These are phyloP conservation scores for Cydia pomonella DNA, from an alignment of 1,140 invertebrate species.

Conservation along the genomic window DNA sequence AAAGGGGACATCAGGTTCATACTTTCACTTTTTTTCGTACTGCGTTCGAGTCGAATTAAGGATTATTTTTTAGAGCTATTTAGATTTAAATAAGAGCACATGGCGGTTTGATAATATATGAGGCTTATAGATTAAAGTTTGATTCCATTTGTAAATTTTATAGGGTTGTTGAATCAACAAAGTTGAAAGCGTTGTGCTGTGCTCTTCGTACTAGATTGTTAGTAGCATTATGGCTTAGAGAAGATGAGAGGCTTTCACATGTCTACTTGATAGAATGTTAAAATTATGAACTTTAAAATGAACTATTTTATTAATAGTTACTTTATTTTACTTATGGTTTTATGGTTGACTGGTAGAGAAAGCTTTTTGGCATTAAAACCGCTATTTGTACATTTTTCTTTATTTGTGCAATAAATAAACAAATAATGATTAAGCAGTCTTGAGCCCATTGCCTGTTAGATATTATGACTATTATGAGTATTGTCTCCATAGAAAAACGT, in stretches of 20 bases:
- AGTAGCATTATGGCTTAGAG: background rate
- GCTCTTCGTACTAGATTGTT: background rate
- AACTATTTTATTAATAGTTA: too few relatives aligned
- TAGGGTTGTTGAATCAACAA: constrained; percentile 12
- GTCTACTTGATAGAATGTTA: too few relatives aligned
- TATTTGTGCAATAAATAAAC: too few relatives aligned
- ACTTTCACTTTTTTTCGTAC: constrained; percentile 44
- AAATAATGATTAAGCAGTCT: too few relatives aligned
- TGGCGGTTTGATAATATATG: constrained; percentile 44
- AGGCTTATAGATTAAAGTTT: constrained; percentile 48
- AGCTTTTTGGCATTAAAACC: too few relatives aligned
- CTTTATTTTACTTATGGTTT: too few relatives aligned
- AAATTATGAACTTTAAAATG: too few relatives aligned
- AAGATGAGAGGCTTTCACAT: background rate
- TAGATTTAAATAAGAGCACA: constrained; percentile 58
- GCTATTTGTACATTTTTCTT: too few relatives aligned
- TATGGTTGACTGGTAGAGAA: too few relatives aligned
- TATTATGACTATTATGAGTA: too few relatives aligned
- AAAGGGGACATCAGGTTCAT: constrained; percentile 61
- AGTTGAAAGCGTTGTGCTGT: background rate
- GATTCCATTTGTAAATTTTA: constrained; percentile 39
- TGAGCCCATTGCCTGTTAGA: too few relatives aligned
- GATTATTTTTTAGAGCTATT: constrained; percentile 30
- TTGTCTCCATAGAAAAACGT: background rate
- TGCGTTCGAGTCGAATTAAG: background rate